Percentiles rank a stretch among this genome's conserved stretches.
These are phyloP conservation scores for Ophion ellenae DNA, from an alignment of 2,888 invertebrate genomes.

Conservation along the genomic window DNA sequence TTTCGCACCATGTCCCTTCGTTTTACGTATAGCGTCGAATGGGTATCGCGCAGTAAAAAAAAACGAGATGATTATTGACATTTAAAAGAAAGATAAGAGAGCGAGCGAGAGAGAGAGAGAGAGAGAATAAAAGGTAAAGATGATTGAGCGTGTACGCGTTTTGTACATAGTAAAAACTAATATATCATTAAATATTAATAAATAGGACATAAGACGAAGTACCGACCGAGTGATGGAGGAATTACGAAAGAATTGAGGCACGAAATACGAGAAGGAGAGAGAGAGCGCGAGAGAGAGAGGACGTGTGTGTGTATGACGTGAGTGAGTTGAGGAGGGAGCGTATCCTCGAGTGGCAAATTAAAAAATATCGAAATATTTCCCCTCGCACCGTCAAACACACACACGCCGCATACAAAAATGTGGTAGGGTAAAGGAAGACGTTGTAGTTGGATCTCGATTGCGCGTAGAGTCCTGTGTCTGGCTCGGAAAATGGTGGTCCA, in stretches of 20 bases:
- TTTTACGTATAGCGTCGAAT: slow-evolving; percentile 8
- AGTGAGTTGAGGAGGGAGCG: slow-evolving; percentile 28
- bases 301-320: not conserved
- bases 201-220: slow-evolving; percentile 67
- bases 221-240: slow-evolving; percentile 42
- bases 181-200: slow-evolving; percentile 80
- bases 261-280: not conserved
- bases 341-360: no score
- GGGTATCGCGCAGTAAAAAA: slow-evolving; percentile 39
- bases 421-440: not conserved
- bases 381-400: slow-evolving; percentile 47
- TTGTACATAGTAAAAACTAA: slow-evolving; percentile 80
- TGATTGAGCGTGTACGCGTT: slow-evolving; percentile 73
- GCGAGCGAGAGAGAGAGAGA: slow-evolving; percentile 47
- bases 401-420: slow-evolving; percentile 22
- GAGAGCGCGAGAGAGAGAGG: slow-evolving; percentile 1
- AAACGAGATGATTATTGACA: not conserved
- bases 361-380: not conserved
- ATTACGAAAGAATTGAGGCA: not conserved
- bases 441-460: slow-evolving; percentile 68
- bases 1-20: no score
- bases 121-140: slow-evolving; percentile 35
- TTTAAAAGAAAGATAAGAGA: not conserved
- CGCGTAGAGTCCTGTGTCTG: slow-evolving; percentile 68
- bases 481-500: slow-evolving; percentile 72